Base-by-base conservation (phyloP, 1,140 invertebrate genomes). In the Dendrolimus kikuchii region DNA sequence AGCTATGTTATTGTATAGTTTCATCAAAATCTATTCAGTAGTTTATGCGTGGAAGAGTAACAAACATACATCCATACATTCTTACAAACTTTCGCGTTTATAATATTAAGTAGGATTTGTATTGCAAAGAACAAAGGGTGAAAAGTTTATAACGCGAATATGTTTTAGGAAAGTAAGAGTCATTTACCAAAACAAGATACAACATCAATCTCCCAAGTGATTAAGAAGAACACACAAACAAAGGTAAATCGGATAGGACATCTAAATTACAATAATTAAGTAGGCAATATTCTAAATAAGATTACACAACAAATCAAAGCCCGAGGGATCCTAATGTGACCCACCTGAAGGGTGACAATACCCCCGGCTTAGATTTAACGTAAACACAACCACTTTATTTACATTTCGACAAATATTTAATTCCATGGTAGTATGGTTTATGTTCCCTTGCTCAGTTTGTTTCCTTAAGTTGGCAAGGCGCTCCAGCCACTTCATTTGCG, bases 401-500 rank as follows among this genome's bases (percentile, higher is more conserved):
- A 49, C 52, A 44, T 39, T 4, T 9, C 7, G 40, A 44, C 10
- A 42, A 59, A 62, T 53, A 53, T 47, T 55, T 57, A 68, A 67
- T 53, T 6, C 0, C 9, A 38, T 41, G 3, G 6, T 4, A 4
- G 39, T 57, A 64, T 43, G 53, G 38, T 51, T 37, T 6, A 47
- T 8, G 46, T 53, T 59, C 1, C 36, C 54, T 46, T 47, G 38
- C 54, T 39, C 41, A 38, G 4, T 2, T 23, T 10, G 61, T 23
- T 50, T 53, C 57, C 38, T 48, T 51, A 55, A 47, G 39, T 60
- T 66, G 53, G 58, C 43, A 64, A 67, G 65, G 60, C 52, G 55
- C 62, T 68, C 59, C 67, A 61, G 71, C 63, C 76, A 81, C 72
- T 79, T 84, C 74, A 82, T 85, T 85, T 82, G 68, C 68, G 77